phyloP scores from a whole-genome alignment of 2,888 invertebrate genomes.

The Napeogenes sylphis region DNA sequence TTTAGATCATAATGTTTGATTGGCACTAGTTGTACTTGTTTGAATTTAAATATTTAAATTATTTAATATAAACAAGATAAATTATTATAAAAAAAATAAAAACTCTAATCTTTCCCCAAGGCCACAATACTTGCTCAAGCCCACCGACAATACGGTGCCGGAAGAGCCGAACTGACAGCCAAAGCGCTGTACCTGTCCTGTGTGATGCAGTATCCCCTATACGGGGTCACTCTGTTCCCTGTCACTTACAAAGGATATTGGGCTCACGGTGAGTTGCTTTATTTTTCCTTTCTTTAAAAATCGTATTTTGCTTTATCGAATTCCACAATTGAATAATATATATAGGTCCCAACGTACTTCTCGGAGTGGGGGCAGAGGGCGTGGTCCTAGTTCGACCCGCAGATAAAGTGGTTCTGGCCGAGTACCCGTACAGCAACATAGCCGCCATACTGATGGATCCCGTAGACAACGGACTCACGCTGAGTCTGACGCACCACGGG shows the following conservation, averaged over 20 bases:
- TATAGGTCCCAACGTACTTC: slow-evolving; percentile 77
- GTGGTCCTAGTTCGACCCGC: slow-evolving; percentile 93
- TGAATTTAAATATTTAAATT: too few species aligned
- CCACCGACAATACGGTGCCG: slow-evolving; percentile 94
- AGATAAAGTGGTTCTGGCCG: slow-evolving; percentile 93
- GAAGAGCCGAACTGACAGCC: slow-evolving; percentile 92
- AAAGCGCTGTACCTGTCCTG: slow-evolving; percentile 96
- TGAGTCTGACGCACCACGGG: slow-evolving; percentile 86
- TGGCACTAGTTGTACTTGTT: too few species aligned
- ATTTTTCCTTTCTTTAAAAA: not conserved
- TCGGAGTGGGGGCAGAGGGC: slow-evolving; percentile 94
- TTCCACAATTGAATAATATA: not conserved
- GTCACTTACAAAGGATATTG: slow-evolving; percentile 96
- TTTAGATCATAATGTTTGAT: too few species aligned
- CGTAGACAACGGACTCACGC: slow-evolving; percentile 93
- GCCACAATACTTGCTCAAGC: slow-evolving; percentile 91
- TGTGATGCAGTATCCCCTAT: slow-evolving; percentile 97
- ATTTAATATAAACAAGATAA: too few species aligned
- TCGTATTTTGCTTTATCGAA: not conserved
- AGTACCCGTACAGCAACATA: slow-evolving; percentile 93
- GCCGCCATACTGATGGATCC: slow-evolving; percentile 95
- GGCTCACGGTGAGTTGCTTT: slow-evolving; percentile 84
- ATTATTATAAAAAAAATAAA: too few species aligned
- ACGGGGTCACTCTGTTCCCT: slow-evolving; percentile 90
- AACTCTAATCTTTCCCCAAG: slow-evolving; percentile 42